A percentile compares a stretch with the other conserved stretches of the same genome.
phyloP scores from a whole-genome alignment of 2,113 vertebrate species.

The Otocyon megalotis region DNA sequence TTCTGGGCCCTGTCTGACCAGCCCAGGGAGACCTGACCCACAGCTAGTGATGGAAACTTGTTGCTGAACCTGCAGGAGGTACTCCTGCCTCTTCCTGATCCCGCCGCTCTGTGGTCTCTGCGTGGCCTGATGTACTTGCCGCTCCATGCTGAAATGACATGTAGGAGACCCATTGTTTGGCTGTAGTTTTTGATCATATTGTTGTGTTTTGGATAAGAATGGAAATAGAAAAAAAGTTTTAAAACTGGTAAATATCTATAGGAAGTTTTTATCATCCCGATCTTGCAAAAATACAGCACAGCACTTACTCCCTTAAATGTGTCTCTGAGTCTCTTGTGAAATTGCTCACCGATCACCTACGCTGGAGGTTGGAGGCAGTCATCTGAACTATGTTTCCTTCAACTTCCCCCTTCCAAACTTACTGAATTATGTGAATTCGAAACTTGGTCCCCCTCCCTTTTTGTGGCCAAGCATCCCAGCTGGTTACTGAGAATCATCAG shows the following conservation, averaged over 20 bases:
- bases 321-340: not conserved
- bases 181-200: not conserved
- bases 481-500: constrained; percentile 42
- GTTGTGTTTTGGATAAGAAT: not conserved
- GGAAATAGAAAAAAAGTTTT: not conserved
- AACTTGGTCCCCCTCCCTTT: not conserved
- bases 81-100: not conserved
- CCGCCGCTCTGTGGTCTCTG: not conserved
- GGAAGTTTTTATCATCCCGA: not conserved
- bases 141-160: not conserved
- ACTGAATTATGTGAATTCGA: not conserved
- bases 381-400: not conserved
- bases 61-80: not conserved
- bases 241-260: not conserved
- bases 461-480: not conserved
- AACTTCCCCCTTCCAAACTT: not conserved
- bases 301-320: not conserved
- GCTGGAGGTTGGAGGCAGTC: not conserved
- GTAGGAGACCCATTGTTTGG: not conserved
- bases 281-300: not conserved
- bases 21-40: not conserved
- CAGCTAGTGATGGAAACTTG: not conserved
- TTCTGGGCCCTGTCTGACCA: not conserved
- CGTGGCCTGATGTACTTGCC: not conserved
- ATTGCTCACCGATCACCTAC: not conserved